phyloP scores from a whole-genome alignment of 2,113 vertebrate genomes.

The Pagrus major region DNA sequence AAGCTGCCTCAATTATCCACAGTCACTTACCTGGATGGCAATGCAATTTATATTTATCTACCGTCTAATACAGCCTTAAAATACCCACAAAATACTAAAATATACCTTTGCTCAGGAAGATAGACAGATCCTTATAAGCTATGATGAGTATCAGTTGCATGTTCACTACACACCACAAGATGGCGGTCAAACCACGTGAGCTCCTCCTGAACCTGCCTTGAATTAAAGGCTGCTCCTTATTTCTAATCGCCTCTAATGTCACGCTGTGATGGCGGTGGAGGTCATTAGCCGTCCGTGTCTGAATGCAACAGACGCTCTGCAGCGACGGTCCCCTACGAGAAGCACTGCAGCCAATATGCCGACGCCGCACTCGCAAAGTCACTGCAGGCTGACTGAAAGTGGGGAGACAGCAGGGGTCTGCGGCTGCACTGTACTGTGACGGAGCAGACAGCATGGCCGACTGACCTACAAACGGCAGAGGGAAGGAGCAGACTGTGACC shows the following conservation, averaged over 20 bases:
- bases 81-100: too few species aligned
- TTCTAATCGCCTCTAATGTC: conserved; percentile 52
- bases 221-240: conserved; percentile 28
- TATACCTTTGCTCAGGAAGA: neutral
- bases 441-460: conserved; percentile 77
- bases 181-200: conserved; percentile 59
- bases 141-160: neutral
- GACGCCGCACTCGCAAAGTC: conserved; percentile 1
- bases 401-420: conserved; percentile 50
- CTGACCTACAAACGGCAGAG: conserved; percentile 78
- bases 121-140: neutral
- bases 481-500: conserved; percentile 64
- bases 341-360: conserved; percentile 4
- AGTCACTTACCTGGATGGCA: too few species aligned
- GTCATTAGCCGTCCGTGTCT: conserved; percentile 36
- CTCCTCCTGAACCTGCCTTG: conserved; percentile 23
- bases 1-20: too few species aligned
- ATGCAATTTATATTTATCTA: too few species aligned
- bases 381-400: conserved; percentile 24
- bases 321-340: neutral
- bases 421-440: conserved; percentile 32
- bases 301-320: conserved; percentile 13
- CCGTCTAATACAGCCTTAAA: too few species aligned
- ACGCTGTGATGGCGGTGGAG: conserved; percentile 52
- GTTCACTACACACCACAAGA: conserved; percentile 61